These are phyloP conservation scores for Capitulum mitella DNA, from an alignment of 2,888 invertebrate species.

Conservation along the genomic window DNA sequence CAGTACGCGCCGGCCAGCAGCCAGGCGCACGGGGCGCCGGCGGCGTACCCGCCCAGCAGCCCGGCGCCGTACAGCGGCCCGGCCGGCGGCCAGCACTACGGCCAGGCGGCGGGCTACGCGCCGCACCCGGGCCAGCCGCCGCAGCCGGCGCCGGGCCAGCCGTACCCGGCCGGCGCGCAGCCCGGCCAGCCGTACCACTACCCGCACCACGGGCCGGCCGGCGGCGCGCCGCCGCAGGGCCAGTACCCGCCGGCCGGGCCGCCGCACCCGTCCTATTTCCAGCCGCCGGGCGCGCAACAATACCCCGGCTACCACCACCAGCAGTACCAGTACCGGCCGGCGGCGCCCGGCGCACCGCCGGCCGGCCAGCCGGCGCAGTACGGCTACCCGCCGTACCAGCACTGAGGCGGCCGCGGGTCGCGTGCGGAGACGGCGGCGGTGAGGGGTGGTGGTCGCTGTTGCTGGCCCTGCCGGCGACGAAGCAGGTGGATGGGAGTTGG, in stretches of 20 bases:
- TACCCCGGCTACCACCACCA: constrained; percentile 17
- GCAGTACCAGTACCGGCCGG: constrained; percentile 25
- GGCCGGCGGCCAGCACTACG: constrained; percentile 7
- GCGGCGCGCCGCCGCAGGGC: constrained; percentile 15
- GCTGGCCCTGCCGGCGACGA: too few relatives aligned
- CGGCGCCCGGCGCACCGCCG: background rate
- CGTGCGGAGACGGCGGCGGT: background rate
- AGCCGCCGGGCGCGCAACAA: background rate
- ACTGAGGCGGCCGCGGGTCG: background rate
- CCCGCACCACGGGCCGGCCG: background rate
- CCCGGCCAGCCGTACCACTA: background rate
- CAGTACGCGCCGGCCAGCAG: constrained; percentile 11
- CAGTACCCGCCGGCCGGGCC: constrained; percentile 20
- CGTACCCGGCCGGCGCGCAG: background rate
- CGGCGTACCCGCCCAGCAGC: background rate
- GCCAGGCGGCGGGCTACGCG: background rate
- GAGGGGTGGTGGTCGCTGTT: background rate
- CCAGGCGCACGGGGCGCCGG: background rate
- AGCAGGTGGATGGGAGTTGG: too few relatives aligned
- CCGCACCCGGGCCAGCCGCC: background rate
- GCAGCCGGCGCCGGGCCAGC: background rate
- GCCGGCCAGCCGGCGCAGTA: constrained; percentile 16
- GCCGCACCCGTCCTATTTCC: constrained; percentile 1
- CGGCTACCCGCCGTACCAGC: constrained; percentile 24
- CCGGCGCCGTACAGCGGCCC: background rate